A percentile compares a stretch with the other conserved stretches of the same genome.
These are phyloP conservation scores for Neodon shergylaensis DNA, from an alignment of 2,113 vertebrate genomes.

Conservation along the genomic window DNA sequence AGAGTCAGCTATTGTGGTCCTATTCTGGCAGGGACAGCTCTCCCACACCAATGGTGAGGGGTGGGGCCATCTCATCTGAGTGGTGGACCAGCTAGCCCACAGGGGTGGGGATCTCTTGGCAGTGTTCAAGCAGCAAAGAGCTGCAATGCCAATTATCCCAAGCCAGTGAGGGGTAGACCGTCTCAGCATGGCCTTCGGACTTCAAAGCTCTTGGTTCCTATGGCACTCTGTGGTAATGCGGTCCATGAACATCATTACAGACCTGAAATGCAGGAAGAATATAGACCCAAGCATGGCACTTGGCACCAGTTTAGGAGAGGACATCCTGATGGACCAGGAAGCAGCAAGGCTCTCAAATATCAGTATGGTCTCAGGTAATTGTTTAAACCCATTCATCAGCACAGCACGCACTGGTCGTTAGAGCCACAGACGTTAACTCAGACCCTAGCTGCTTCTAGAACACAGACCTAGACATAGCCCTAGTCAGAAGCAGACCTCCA, in stretches of 20 bases:
- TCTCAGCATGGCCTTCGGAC: neutral
- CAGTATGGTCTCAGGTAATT: too few relatives aligned
- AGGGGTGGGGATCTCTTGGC: neutral
- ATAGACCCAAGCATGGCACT: neutral
- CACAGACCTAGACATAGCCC: neutral
- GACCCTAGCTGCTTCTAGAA: neutral
- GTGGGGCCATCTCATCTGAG: fast-evolving
- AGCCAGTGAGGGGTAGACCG: fast-evolving
- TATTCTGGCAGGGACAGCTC: neutral
- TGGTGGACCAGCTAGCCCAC: too few relatives aligned
- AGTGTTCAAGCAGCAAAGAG: neutral
- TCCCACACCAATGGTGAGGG: too few relatives aligned
- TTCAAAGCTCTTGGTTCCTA: neutral
- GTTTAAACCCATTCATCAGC: too few relatives aligned
- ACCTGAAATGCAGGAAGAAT: neutral
- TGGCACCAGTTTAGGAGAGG: too few relatives aligned
- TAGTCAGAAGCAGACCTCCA: neutral
- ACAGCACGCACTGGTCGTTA: neutral
- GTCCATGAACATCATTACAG: neutral
- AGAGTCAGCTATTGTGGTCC: neutral
- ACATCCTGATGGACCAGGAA: neutral
- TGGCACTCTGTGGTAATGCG: neutral
- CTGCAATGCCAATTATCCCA: neutral
- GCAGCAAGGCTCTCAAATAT: neutral
- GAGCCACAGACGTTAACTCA: neutral